Conservation (phyloP, 2,113 vertebrate genomes). For the Eupsittula cactorum region DNA sequence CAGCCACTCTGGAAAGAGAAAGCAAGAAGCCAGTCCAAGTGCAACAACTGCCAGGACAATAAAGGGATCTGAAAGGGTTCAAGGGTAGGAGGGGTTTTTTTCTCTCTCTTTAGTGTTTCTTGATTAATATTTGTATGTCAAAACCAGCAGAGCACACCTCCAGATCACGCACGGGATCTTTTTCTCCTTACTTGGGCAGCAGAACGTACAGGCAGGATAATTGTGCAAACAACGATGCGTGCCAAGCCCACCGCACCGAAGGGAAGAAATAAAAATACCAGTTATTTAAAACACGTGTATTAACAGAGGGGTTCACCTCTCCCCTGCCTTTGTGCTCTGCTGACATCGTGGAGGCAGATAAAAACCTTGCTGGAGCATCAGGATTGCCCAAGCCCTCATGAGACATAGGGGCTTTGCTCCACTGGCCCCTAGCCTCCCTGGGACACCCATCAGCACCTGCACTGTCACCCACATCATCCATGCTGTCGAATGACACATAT, state of each 20-base stretch:
- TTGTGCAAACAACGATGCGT: conserved; percentile 9
- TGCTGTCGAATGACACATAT: background rate
- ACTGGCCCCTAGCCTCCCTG: background rate
- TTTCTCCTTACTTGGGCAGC: conserved; percentile 52
- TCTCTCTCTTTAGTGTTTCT: background rate
- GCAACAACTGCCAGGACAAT: conserved; percentile 60
- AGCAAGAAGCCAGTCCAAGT: conserved; percentile 51
- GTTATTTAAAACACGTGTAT: conserved; percentile 53
- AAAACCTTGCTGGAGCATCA: background rate
- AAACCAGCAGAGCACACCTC: conserved; percentile 30
- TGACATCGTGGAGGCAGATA: background rate
- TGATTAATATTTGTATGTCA: conserved; percentile 42
- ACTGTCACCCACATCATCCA: rapidly evolving
- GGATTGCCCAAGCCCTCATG: background rate
- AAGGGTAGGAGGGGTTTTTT: background rate
- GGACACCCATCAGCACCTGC: background rate
- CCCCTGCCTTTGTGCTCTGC: background rate
- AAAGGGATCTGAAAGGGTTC: conserved; percentile 30
- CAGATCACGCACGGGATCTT: background rate
- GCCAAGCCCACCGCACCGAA: background rate
- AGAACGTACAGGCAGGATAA: background rate
- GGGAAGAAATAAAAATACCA: conserved; percentile 50
- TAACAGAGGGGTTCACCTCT: conserved; percentile 37
- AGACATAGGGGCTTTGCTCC: background rate
- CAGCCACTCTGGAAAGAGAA: conserved; percentile 52